Conservation (phyloP, 2,113 vertebrate species). For the Hiodon alosoides region DNA sequence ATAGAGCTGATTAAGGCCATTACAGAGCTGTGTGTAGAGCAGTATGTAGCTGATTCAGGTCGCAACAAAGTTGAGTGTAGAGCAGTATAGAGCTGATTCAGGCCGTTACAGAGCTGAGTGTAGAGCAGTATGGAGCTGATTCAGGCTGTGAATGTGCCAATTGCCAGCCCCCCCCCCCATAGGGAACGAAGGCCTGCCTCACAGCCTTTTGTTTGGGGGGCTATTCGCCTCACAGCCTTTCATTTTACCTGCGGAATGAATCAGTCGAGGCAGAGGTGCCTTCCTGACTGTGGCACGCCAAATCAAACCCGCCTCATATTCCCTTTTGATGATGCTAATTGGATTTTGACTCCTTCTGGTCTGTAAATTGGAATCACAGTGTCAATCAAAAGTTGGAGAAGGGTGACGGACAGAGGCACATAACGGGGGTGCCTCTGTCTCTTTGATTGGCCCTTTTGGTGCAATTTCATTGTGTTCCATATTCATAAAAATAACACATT, state of each 20-base stretch:
- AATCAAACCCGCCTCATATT: slow-evolving; percentile 4
- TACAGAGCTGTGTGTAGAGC: too few relatives aligned
- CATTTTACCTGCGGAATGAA: background rate
- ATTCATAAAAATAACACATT: slow-evolving; percentile 38
- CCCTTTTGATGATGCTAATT: slow-evolving; percentile 17
- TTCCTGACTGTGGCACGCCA: background rate
- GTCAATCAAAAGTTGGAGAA: background rate
- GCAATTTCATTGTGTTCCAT: slow-evolving; percentile 32
- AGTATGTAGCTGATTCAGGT: background rate
- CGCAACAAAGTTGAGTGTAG: too few relatives aligned
- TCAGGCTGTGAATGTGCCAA: too few relatives aligned
- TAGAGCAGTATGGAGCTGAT: too few relatives aligned
- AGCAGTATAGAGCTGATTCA: too few relatives aligned
- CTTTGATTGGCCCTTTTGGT: slow-evolving; percentile 32
- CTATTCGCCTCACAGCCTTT: too few relatives aligned
- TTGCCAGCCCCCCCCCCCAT: too few relatives aligned
- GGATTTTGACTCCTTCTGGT: background rate
- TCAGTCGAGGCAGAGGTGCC: background rate
- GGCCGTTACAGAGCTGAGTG: too few relatives aligned
- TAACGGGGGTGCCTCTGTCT: background rate
- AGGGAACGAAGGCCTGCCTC: background rate
- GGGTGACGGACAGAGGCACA: background rate
- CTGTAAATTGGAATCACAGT: slow-evolving; percentile 24
- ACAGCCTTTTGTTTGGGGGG: too few relatives aligned
- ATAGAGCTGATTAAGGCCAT: background rate